phyloP scores from a whole-genome alignment of 1,140 invertebrate species.

The Drusus annulatus region DNA sequence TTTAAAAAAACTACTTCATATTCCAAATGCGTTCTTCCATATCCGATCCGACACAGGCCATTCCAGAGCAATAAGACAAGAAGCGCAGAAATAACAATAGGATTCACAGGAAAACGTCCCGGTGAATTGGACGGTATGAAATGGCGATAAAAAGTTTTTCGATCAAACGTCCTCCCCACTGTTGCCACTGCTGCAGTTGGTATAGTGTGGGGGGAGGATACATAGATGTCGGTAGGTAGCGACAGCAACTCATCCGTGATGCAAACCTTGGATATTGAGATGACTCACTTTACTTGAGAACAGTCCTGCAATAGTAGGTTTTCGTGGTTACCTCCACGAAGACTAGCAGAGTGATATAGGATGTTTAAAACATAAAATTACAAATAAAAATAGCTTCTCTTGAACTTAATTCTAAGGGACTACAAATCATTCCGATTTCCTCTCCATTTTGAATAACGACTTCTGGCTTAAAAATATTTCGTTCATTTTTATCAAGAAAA shows the following conservation, averaged over 20 bases:
- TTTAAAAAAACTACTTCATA: no score
- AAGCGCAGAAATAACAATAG: constrained; percentile 33
- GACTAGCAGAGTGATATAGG: not conserved
- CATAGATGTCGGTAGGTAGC: no score
- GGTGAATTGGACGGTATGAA: constrained; percentile 40
- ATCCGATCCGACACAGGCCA: not conserved
- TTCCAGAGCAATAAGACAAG: constrained; percentile 15
- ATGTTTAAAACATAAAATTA: not conserved
- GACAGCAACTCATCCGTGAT: constrained; percentile 38
- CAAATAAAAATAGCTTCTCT: no score
- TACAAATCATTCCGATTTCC: no score
- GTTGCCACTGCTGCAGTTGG: not conserved
- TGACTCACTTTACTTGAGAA: constrained; percentile 58
- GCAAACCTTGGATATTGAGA: constrained; percentile 57
- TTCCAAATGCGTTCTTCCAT: not conserved
- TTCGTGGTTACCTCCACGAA: not conserved
- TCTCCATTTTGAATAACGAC: no score
- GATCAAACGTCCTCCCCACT: constrained; percentile 35
- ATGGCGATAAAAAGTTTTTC: constrained; percentile 52
- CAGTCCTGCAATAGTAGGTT: constrained; percentile 36
- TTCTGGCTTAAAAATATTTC: no score
- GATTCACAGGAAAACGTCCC: constrained; percentile 38
- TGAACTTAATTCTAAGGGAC: no score
- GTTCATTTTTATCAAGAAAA: no score
- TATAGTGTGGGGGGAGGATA: not conserved